These are phyloP conservation scores for Mimumesa dahlbomi DNA, from an alignment of 2,888 invertebrate genomes.

Conservation along the genomic window DNA sequence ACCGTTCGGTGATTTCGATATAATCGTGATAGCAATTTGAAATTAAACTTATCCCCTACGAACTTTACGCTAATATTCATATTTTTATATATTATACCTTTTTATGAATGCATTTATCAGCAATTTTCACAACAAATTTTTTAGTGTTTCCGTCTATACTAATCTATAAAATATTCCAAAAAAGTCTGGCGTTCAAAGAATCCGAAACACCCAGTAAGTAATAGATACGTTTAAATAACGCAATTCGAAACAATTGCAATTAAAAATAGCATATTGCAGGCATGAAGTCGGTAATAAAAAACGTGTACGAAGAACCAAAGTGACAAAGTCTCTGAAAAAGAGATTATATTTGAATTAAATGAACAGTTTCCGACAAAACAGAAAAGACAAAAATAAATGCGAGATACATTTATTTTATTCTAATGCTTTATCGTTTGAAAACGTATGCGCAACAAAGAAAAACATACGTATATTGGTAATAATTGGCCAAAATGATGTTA, in stretches of 20 bases:
- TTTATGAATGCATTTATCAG: too few relatives aligned
- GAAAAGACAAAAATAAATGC: constrained; percentile 26
- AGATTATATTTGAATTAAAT: constrained; percentile 11
- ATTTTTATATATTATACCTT: too few relatives aligned
- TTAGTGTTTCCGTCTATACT: too few relatives aligned
- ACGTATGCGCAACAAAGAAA: constrained; percentile 27
- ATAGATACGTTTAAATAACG: background rate
- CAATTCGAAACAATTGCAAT: constrained; percentile 33
- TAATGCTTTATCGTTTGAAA: constrained; percentile 26
- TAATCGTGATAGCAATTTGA: too few relatives aligned
- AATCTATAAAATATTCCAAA: too few relatives aligned
- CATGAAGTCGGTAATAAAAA: constrained; percentile 27
- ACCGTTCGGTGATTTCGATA: too few relatives aligned
- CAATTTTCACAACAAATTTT: too few relatives aligned
- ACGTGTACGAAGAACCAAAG: constrained; percentile 17
- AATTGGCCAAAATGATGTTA: constrained; percentile 57
- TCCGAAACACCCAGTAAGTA: too few relatives aligned
- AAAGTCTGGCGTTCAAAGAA: too few relatives aligned
- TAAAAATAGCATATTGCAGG: constrained; percentile 8
- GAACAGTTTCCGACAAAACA: constrained; percentile 7
- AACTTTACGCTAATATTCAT: too few relatives aligned
- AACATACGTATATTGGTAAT: constrained; percentile 58
- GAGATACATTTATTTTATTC: constrained; percentile 56
- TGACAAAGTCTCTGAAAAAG: background rate
- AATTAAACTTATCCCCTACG: too few relatives aligned